Percentiles rank a stretch among this genome's conserved stretches.
Conservation (phyloP, 1,140 invertebrate species). For the Venustaconcha ellipsiformis region DNA sequence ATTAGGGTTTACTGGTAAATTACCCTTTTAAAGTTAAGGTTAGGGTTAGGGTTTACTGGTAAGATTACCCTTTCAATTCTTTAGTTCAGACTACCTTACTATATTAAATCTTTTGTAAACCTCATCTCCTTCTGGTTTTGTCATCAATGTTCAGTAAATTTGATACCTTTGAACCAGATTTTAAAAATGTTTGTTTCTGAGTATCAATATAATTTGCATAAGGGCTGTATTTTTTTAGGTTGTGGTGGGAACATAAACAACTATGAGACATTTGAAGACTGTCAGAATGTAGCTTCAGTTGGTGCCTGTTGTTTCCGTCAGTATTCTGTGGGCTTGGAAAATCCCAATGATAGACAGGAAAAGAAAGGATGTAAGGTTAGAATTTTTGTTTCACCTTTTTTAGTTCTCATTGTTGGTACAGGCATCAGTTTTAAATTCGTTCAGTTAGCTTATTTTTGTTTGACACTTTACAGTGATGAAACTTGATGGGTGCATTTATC, state of each 20-base stretch:
- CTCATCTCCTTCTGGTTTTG: neutral
- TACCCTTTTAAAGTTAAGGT: too few species aligned
- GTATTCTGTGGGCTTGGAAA: constrained; percentile 43
- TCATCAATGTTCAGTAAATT: neutral
- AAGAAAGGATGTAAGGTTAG: constrained; percentile 55
- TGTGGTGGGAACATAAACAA: constrained; percentile 70
- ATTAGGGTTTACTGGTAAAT: too few species aligned
- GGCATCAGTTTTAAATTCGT: too few species aligned
- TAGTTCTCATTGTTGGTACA: too few species aligned
- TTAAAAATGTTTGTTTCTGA: neutral
- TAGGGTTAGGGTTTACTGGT: too few species aligned
- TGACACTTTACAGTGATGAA: too few species aligned
- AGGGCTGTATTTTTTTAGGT: constrained; percentile 41
- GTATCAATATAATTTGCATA: neutral
- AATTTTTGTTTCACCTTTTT: neutral
- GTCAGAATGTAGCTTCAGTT: constrained; percentile 49
- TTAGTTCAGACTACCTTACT: neutral
- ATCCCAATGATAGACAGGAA: constrained; percentile 42
- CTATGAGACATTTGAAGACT: constrained; percentile 61
- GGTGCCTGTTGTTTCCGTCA: constrained; percentile 62
- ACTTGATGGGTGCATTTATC: too few species aligned
- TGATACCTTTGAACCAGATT: neutral
- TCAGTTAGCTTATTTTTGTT: too few species aligned
- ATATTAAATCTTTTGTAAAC: neutral
- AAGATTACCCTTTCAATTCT: too few species aligned